Base-by-base conservation (phyloP, 1,140 invertebrate genomes). In the Formica selysi region DNA sequence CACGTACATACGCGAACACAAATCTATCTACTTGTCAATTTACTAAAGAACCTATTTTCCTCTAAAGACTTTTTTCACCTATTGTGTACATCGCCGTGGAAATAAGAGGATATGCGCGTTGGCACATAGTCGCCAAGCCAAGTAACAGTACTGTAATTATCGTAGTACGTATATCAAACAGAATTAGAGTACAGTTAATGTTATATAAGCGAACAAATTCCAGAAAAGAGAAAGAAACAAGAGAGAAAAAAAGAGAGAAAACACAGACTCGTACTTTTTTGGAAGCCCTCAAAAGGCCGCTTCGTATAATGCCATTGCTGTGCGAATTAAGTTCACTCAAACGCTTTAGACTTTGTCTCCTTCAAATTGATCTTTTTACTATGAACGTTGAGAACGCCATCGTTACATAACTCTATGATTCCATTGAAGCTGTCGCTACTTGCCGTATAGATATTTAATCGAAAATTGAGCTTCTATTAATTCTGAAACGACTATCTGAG, bases 11-110 rank as follows among this genome's bases (percentile, higher is more conserved):
- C 80, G 80, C 73, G 59, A 62, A 90, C 38, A 91, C 84, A 51
- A 89, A 88, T 91, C 89, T 92, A 93, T 94, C 93, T 94, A 94
- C 93, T 93, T 94, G 94, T 94, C 93, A 94, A 94, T 94, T 93
- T 92, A 92, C 89, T 86, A 86, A 76, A 90, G 76, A 90, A 92
- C 90, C 90, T 93, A 94, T 93, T 93, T 93, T 93, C 90, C 90
- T 93, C 93, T 93, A 93, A 92, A 93, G 91, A 93, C 93, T 93
- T 92, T 92, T 93, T 94, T 92, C 92, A 93, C 92, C 91, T 93
- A 92, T 92, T 79, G 88, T 86, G 87, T 90, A 83, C 83, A 73
- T 86, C 76, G 86, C 83, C 89, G 87, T 86, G 85, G 70, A 90
- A 89, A 83, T 88, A 83, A 86, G 86, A 78, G 65, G 73, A 90